These are phyloP conservation scores for Chlorodrepanis virens DNA, from an alignment of 2,113 vertebrate species.

Conservation along the genomic window DNA sequence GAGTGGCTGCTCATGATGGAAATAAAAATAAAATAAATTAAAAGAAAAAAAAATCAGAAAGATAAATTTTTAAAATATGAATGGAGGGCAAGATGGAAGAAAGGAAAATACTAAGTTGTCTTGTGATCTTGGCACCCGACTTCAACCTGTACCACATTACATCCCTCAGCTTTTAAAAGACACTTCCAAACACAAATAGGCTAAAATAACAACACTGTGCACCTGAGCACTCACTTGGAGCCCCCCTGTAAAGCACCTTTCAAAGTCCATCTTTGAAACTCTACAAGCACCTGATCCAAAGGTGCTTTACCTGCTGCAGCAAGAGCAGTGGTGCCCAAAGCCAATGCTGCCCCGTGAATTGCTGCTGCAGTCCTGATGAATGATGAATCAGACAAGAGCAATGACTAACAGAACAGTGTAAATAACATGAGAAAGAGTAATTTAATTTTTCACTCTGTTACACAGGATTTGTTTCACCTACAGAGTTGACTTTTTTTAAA, in stretches of 20 bases:
- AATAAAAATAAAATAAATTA: not conserved
- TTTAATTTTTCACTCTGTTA: not conserved
- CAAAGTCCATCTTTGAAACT: not conserved
- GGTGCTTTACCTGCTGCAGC: not conserved
- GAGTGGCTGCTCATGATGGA: accelerated
- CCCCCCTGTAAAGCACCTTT: not conserved
- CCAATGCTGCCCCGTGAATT: not conserved
- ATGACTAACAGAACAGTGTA: not conserved
- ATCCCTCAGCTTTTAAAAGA: not conserved
- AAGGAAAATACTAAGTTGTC: not conserved
- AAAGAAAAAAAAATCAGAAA: accelerated
- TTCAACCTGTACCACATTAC: not conserved
- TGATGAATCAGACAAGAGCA: not conserved
- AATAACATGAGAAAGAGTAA: not conserved
- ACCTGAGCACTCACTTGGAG: not conserved
- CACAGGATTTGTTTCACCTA: not conserved
- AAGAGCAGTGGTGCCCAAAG: not conserved
- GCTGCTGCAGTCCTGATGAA: not conserved
- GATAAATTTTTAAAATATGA: accelerated
- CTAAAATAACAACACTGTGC: not conserved
- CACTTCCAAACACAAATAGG: not conserved
- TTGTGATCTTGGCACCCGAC: not conserved
- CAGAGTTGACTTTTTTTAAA: not conserved
- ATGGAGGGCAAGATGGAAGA: not conserved
- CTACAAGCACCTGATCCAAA: not conserved